phyloP scores from a whole-genome alignment of 2,113 vertebrate species.

The Parus major region DNA sequence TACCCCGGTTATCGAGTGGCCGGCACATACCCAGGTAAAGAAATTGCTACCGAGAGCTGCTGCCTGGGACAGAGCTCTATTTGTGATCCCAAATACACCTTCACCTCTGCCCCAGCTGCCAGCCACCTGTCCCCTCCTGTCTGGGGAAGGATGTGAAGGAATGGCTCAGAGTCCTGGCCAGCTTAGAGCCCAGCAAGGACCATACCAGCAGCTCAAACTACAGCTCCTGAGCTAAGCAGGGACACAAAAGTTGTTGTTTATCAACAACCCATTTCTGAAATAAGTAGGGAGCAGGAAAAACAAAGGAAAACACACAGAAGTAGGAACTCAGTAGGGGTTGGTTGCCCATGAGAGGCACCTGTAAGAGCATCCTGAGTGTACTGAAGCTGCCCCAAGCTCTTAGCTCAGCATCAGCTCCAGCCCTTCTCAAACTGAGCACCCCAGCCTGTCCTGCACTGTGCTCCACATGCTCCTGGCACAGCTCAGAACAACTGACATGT shows the following conservation, averaged over 20 bases:
- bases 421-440: background rate
- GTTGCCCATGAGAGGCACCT: background rate
- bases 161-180: background rate
- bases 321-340: background rate
- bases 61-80: background rate
- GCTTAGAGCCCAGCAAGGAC: background rate
- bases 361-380: background rate
- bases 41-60: rapidly evolving
- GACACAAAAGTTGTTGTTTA: background rate
- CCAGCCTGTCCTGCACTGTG: rapidly evolving
- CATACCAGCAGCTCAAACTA: rapidly evolving
- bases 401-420: background rate
- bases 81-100: background rate
- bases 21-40: background rate
- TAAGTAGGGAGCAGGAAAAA: background rate
- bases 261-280: background rate
- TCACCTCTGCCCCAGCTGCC: background rate
- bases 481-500: rapidly evolving
- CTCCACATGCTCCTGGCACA: background rate
- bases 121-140: background rate
- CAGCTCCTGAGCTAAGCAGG: background rate
- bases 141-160: background rate
- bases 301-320: background rate
- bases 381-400: background rate
- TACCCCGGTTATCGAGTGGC: background rate